Conservation (phyloP, 2,113 vertebrate genomes). For the Vidua chalybeata region DNA sequence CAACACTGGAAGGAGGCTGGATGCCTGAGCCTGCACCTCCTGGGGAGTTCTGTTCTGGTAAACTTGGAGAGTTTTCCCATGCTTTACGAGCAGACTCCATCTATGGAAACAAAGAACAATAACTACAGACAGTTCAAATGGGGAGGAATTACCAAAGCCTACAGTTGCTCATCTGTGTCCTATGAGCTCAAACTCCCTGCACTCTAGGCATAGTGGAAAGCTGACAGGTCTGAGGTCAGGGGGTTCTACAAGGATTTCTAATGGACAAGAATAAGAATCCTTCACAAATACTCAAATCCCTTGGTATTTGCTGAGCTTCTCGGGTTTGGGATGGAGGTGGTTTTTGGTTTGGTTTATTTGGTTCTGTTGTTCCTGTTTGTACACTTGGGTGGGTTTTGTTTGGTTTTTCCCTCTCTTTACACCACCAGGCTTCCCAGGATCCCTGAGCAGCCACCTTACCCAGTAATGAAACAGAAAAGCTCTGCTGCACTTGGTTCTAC, state of each 20-base stretch:
- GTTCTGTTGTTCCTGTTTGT: not conserved
- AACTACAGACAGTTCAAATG: conserved; percentile 3
- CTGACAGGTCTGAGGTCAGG: not conserved
- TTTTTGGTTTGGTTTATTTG: not conserved
- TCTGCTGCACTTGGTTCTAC: not conserved
- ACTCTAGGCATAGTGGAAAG: not conserved
- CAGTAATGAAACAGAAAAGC: not conserved
- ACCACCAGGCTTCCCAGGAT: not conserved
- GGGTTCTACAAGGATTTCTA: not conserved
- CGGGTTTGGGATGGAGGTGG: rapidly evolving
- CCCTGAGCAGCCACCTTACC: not conserved
- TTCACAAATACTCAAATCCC: not conserved
- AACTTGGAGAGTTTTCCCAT: conserved; percentile 97
- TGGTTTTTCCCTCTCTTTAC: not conserved
- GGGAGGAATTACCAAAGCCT: not conserved
- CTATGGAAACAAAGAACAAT: conserved; percentile 61
- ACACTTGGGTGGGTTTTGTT: not conserved
- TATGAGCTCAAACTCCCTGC: not conserved
- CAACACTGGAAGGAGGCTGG: conserved; percentile 90
- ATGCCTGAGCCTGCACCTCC: conserved; percentile 79
- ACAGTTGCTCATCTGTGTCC: not conserved
- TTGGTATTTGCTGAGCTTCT: not conserved
- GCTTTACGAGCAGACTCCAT: conserved; percentile 99
- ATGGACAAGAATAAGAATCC: not conserved
- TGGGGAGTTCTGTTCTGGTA: conserved; percentile 95